Evolutionary conservation across 1,140 invertebrate species (phyloP).

Genomic region (Bombus impatiens): DNA sequence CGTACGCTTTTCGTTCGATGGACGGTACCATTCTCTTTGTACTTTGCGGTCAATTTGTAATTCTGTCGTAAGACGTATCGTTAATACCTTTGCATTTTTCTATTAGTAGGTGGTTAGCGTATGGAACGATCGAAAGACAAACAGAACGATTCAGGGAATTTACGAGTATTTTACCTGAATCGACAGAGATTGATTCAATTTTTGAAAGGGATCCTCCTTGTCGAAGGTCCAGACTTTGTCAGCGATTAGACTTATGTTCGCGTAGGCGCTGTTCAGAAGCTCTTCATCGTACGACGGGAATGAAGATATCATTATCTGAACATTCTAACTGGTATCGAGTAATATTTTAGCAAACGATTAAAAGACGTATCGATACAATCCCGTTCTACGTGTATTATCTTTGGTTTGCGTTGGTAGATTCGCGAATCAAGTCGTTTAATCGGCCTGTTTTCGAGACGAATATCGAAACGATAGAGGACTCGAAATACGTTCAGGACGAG

Average conservation of each 20-base stretch:
- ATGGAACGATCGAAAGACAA: no score
- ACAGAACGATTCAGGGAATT: not conserved
- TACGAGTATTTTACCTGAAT: conserved; percentile 69
- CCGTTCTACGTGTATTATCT: not conserved
- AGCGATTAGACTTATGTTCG: conserved; percentile 77
- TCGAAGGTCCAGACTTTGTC: conserved; percentile 75
- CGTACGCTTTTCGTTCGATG: conserved; percentile 67
- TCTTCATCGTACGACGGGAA: conserved; percentile 75
- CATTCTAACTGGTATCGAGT: conserved; percentile 66
- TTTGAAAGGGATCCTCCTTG: conserved; percentile 71
- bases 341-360: conserved; percentile 31
- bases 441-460: conserved; percentile 5
- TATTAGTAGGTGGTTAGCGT: not conserved
- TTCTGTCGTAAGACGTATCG: conserved; percentile 59
- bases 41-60: conserved; percentile 70
- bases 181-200: conserved; percentile 76
- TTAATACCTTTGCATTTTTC: not conserved
- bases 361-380: not conserved
- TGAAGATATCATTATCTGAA: conserved; percentile 77
- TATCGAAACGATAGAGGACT: conserved; percentile 21
- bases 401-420: not conserved
- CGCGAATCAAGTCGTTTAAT: conserved; percentile 25
- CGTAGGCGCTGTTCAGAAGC: conserved; percentile 75
- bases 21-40: conserved; percentile 56
- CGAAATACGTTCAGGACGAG: not conserved